phyloP scores from a whole-genome alignment of 2,888 invertebrate genomes.

The Callosobruchus maculatus region DNA sequence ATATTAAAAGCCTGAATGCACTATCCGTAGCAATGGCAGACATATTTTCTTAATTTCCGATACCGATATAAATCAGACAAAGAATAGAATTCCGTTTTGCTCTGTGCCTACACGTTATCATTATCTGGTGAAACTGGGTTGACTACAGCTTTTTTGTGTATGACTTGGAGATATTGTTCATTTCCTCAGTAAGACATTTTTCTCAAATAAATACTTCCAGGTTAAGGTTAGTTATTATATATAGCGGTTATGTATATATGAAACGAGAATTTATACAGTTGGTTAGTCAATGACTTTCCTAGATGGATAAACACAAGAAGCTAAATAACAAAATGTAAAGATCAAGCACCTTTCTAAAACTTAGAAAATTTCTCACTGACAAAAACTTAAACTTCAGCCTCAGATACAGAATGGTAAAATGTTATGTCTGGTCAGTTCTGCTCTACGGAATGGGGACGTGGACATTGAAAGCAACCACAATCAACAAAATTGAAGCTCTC shows the following conservation, averaged over 20 bases:
- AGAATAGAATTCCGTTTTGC: neutral
- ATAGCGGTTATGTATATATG: neutral
- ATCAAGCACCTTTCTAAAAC: too few relatives aligned
- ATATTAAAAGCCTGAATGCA: neutral
- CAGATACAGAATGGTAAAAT: too few relatives aligned
- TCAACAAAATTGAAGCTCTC: too few relatives aligned
- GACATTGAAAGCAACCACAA: too few relatives aligned
- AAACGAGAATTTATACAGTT: neutral
- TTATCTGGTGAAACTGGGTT: neutral
- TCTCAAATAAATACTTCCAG: neutral
- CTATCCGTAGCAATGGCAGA: neutral
- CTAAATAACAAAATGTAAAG: too few relatives aligned
- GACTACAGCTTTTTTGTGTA: neutral
- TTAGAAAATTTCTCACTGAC: too few relatives aligned
- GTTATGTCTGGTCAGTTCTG: too few relatives aligned
- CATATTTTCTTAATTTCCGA: neutral
- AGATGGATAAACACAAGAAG: too few relatives aligned
- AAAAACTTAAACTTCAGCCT: too few relatives aligned
- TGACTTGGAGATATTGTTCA: neutral
- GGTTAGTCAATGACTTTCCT: too few relatives aligned
- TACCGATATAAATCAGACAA: neutral
- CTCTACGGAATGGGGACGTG: too few relatives aligned
- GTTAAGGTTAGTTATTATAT: neutral
- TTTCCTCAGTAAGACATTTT: neutral
- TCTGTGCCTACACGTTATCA: neutral